Base-by-base conservation (phyloP, 2,797 vertebrate genomes). In the Esox masquinongy region DNA sequence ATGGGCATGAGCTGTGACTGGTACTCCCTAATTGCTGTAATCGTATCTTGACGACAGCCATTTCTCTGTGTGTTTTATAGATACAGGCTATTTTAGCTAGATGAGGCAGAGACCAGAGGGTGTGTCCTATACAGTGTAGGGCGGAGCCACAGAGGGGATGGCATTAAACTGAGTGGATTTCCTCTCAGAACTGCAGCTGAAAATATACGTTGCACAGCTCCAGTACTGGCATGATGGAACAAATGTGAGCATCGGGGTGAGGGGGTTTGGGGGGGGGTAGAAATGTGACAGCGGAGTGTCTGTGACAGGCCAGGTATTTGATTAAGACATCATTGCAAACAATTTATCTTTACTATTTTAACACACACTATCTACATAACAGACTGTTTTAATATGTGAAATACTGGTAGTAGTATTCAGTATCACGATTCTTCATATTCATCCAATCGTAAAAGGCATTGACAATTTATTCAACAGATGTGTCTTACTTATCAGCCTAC, bases 11-110 rank as follows among this genome's bases (percentile, higher is more conserved):
- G 76, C 80, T 2, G 56, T 81, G 76, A 76, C 68, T 74, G 68
- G 61, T 11, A 72, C 83, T 75, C 75, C 77, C 59, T 81, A 74
- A 74, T 67, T 80, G 67, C 67, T 61, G 68, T 77, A 80, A 79
- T 75, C 74, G 80, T 67, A 70, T 66, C 74, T 50, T 39, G 51
- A 82, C 31, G 49, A 82, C 73, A 39, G 74, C 61, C 26, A 47
- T 51, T 79, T 82, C 69, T 72, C 61, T 56, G 53, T 59, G 75
- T 61, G 73, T 74, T 74, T 71, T 61, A 59, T 59, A 36, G 51
- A 66, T 39, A 29, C 24, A 63, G 77, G 26, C 2, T 15, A 34
- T 70, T 72, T 47, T 16, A 63, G 19, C 29, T 26, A n/a, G 36
- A 77, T 75, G 80, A 14, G 17, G 47, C 24, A n/a, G 19, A 39